Base-by-base conservation (phyloP, 2,797 vertebrate genomes). In the Amblyopsis hoosieri region DNA sequence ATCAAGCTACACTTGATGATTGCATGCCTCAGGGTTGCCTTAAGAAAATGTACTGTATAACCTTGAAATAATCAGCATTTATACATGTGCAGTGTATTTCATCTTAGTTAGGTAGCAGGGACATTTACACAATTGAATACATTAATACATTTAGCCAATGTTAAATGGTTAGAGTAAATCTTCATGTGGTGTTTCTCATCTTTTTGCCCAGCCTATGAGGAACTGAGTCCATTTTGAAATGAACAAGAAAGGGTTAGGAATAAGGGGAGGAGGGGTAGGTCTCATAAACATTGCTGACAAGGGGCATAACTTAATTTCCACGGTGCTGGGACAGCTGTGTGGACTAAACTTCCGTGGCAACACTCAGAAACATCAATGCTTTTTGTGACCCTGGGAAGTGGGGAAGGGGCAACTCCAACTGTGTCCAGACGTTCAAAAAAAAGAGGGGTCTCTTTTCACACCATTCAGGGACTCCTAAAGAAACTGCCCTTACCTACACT, bases 231-330 rank as follows among this genome's bases (percentile, higher is more conserved):
- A 9, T 71, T 60, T 78, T 76, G 62, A 70, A 73, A 64, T 64
- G 62, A 73, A 55, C 3, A 50, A 69, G 63, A 60, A 67, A 71
- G 14, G n/a, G 45, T 45, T 37, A 37, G 52, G 80, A 82, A 82
- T 83, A 66, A 69, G 82, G 62, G 80, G 84, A 73, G 83, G 84
- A 66, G 67, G 82, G 62, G 80, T 83, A 73, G 82, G 68, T 23
- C 14, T 54, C 62, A 86, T 78, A 87, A 90, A 86, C 87, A 90
- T 92, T 90, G 94, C 93, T 95, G 95, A 95, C 94, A 95, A 93
- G 94, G 92, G 94, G 93, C 93, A 95, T 95, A 95, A 95, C 95
- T 96, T 96, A 94, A 96, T 96, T 96, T 96, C 94, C 95, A 96
- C 94, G 94, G 94, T 96, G 92, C 94, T 74, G 93, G 93, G 93